Evolutionary conservation across 2,888 invertebrate species (phyloP).

Genomic region (Scaptomyza reducta): DNA sequence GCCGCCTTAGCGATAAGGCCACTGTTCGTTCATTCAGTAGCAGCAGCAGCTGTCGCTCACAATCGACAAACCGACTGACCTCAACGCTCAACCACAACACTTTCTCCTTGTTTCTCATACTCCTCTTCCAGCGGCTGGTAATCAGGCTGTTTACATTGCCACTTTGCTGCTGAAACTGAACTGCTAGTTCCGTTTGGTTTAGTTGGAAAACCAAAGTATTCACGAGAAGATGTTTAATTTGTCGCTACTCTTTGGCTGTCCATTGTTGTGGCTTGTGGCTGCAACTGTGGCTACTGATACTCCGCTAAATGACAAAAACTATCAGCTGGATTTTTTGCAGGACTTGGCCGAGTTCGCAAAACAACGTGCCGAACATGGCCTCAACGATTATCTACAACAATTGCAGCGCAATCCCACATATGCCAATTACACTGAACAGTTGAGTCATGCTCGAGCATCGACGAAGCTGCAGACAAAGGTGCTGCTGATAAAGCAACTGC

Average conservation of each 20-base stretch:
- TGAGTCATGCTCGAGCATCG: constrained; percentile 41
- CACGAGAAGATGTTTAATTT: constrained; percentile 51
- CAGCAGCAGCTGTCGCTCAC: constrained; percentile 27
- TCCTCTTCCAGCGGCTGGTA: constrained; percentile 16
- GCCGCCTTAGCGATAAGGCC: constrained; percentile 32
- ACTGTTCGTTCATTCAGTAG: constrained; percentile 32
- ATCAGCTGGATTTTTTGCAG: constrained; percentile 60
- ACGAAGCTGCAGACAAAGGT: constrained; percentile 63
- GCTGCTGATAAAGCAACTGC: constrained; percentile 74
- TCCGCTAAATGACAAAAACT: constrained; percentile 52
- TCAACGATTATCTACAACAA: constrained; percentile 64
- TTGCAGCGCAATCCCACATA: constrained; percentile 48
- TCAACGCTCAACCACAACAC: constrained; percentile 39
- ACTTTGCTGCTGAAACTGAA: constrained; percentile 30
- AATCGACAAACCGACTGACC: constrained; percentile 58
- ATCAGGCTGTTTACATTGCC: constrained; percentile 57
- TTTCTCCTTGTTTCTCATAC: background rate
- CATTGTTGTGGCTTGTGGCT: constrained; percentile 26
- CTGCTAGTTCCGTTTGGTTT: constrained; percentile 26
- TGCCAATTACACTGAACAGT: constrained; percentile 42
- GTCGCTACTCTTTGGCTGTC: constrained; percentile 10
- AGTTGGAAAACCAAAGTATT: constrained; percentile 40
- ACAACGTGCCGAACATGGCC: constrained; percentile 43
- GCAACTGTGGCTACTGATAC: constrained; percentile 2
- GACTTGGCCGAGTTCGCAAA: constrained; percentile 42